Evolutionary conservation across 2,797 vertebrate species (phyloP).

Genomic region (Cetoscarus ocellatus): DNA sequence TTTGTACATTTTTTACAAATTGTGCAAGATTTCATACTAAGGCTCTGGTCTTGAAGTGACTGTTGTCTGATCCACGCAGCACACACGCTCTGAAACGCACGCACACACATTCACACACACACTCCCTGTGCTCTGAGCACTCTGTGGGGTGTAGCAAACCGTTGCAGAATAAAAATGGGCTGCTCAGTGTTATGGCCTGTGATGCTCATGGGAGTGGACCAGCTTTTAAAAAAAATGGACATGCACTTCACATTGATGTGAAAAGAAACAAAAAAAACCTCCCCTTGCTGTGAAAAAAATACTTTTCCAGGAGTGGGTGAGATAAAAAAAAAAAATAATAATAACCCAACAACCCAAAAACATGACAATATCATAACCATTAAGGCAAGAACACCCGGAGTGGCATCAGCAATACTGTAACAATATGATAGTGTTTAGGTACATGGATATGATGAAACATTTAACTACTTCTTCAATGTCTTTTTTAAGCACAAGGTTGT

Average conservation of each 20-base stretch:
- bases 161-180: slow-evolving; percentile 80
- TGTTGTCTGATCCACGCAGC: slow-evolving; percentile 89
- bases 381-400: slow-evolving; percentile 99
- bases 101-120: slow-evolving; percentile 56
- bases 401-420: slow-evolving; percentile 90
- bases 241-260: slow-evolving; percentile 91
- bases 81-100: slow-evolving; percentile 42
- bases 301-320: slow-evolving; percentile 67
- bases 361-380: slow-evolving; percentile 92
- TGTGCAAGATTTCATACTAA: slow-evolving; percentile 99
- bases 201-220: slow-evolving; percentile 83
- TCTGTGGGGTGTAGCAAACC: slow-evolving; percentile 82
- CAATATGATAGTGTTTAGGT: slow-evolving; percentile 83
- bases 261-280: slow-evolving; percentile 70
- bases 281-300: slow-evolving; percentile 75
- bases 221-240: slow-evolving; percentile 85
- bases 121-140: slow-evolving; percentile 89
- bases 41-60: slow-evolving; percentile 98
- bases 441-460: slow-evolving; percentile 86
- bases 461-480: slow-evolving; percentile 84
- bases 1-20: slow-evolving; percentile 92
- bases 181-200: slow-evolving; percentile 82
- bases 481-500: slow-evolving; percentile 83
- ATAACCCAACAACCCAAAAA: slow-evolving; percentile 76
- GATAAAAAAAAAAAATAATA: slow-evolving; percentile 35